These are phyloP conservation scores for Argyrosomus japonicus DNA, from an alignment of 2,113 vertebrate genomes.

Conservation along the genomic window DNA sequence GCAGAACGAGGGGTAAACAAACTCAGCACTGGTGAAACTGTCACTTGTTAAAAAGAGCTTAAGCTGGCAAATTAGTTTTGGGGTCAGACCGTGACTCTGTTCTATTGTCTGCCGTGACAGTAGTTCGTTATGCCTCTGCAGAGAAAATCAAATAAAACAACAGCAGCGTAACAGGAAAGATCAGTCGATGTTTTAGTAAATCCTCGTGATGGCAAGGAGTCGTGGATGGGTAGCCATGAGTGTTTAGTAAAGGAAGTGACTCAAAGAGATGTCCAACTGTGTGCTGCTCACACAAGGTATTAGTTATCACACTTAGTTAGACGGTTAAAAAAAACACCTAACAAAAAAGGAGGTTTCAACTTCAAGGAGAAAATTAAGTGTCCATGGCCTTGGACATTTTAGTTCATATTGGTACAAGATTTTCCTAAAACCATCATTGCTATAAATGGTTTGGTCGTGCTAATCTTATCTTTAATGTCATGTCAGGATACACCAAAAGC, in stretches of 20 bases:
- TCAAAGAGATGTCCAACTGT: constrained; percentile 51
- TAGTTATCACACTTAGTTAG: constrained; percentile 45
- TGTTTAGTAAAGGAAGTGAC: constrained; percentile 80
- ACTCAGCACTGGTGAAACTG: constrained; percentile 66
- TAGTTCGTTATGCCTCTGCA: constrained; percentile 73
- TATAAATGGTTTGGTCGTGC: background rate
- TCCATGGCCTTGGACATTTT: background rate
- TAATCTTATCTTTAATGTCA: background rate
- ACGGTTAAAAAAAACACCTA: background rate
- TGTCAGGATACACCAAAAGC: background rate
- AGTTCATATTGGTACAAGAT: background rate
- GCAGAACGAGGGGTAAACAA: constrained; percentile 72
- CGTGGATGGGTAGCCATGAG: constrained; percentile 74
- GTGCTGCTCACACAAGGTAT: constrained; percentile 42
- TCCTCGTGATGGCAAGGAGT: constrained; percentile 72
- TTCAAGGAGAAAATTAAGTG: constrained; percentile 17
- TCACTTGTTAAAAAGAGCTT: constrained; percentile 69
- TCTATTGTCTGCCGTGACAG: constrained; percentile 77
- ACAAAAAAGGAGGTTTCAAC: constrained; percentile 3
- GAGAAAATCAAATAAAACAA: constrained; percentile 84
- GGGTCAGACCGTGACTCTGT: constrained; percentile 72
- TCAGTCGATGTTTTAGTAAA: constrained; percentile 77
- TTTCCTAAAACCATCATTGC: too few relatives aligned
- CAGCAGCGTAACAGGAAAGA: constrained; percentile 71
- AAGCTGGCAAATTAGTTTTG: constrained; percentile 79